Conservation (phyloP, 2,113 vertebrate species). For the Apistogramma diplotaenia region DNA sequence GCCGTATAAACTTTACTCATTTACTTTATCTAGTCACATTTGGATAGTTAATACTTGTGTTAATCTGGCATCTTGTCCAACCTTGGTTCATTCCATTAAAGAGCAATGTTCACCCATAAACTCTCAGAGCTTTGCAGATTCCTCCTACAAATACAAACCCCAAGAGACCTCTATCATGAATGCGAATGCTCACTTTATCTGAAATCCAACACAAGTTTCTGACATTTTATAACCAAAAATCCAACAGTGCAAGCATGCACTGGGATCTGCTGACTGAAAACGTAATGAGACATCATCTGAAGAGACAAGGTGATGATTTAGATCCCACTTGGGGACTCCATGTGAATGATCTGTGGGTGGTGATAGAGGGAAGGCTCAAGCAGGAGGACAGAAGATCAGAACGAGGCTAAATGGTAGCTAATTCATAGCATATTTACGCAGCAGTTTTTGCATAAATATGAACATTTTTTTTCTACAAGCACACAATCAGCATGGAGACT, state of each 20-base stretch:
- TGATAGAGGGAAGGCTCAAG: background rate
- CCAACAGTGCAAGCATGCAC: background rate
- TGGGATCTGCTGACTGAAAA: background rate
- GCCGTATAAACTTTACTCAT: too few relatives aligned
- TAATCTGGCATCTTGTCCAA: background rate
- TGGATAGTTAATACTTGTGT: background rate
- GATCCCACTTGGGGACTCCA: background rate
- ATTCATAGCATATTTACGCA: background rate
- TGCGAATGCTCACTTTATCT: constrained; percentile 21
- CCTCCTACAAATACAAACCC: background rate
- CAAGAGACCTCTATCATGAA: constrained; percentile 1
- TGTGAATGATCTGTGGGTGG: background rate
- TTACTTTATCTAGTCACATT: background rate
- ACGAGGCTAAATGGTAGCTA: background rate
- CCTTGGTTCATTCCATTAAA: background rate
- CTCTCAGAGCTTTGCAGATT: background rate
- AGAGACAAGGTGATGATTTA: constrained; percentile 20
- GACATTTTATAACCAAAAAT: background rate
- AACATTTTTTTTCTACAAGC: background rate
- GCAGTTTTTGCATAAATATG: background rate
- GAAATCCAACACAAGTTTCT: background rate
- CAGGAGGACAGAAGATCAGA: background rate
- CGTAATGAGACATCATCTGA: background rate
- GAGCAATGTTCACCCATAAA: background rate
- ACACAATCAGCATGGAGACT: background rate